Conservation (phyloP, 2,113 vertebrate species). For the Cheirogaleus medius region DNA sequence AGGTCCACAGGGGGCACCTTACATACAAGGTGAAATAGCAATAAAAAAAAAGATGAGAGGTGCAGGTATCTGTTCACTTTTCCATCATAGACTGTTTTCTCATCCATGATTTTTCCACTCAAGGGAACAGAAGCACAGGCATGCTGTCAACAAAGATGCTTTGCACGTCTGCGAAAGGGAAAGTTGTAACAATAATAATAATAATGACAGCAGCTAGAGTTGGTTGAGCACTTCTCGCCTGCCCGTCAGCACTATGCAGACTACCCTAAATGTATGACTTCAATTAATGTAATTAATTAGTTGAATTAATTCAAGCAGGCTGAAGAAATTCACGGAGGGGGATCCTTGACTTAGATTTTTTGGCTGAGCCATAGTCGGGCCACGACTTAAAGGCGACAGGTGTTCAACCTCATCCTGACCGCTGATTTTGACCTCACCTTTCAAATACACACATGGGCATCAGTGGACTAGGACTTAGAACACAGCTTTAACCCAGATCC, state of each 20-base stretch:
- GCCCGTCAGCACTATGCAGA: neutral
- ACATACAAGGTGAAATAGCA: neutral
- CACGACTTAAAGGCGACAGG: neutral
- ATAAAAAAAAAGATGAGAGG: neutral
- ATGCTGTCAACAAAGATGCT: neutral
- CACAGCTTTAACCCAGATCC: neutral
- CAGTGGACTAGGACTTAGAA: neutral
- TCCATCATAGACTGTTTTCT: rapidly evolving
- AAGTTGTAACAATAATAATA: neutral
- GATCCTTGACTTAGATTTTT: rapidly evolving
- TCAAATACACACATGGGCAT: neutral
- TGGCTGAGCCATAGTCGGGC: neutral
- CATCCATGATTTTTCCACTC: neutral
- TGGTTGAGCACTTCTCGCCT: neutral
- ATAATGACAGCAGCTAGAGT: neutral
- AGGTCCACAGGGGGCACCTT: neutral
- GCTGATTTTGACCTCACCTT: neutral
- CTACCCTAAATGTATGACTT: neutral
- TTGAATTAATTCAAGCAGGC: too few species aligned
- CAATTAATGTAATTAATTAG: neutral
- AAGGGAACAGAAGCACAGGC: neutral
- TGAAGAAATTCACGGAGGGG: neutral
- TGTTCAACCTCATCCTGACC: neutral
- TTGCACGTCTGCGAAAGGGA: neutral
- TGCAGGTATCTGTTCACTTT: neutral